phyloP scores from a whole-genome alignment of 1,140 invertebrate species.

The Drosophila pseudoobscura region DNA sequence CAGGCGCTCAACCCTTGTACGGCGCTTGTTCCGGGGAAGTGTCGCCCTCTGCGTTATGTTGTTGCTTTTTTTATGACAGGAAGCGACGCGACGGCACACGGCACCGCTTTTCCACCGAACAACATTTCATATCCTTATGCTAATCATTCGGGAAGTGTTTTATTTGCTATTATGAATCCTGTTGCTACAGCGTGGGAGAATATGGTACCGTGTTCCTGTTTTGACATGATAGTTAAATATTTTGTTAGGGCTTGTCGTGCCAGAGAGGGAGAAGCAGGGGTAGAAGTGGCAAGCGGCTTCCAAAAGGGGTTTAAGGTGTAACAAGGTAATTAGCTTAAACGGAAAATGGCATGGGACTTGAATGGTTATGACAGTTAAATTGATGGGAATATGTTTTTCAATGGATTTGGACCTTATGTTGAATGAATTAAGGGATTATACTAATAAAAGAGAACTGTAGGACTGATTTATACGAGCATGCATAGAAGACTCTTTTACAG shows the following conservation, averaged over 20 bases:
- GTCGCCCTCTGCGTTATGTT: conserved; percentile 8
- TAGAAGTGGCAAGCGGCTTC: conserved; percentile 40
- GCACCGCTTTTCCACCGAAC: conserved; percentile 50
- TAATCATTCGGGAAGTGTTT: conserved; percentile 57
- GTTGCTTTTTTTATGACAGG: conserved; percentile 68
- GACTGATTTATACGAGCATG: too few relatives aligned
- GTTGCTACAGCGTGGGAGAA: conserved; percentile 39
- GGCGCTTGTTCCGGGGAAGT: conserved; percentile 46
- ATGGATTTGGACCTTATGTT: conserved; percentile 1
- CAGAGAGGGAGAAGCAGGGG: conserved; percentile 1
- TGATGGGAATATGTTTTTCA: conserved; percentile 1
- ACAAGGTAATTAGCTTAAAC: conserved; percentile 36
- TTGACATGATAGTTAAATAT: conserved; percentile 52
- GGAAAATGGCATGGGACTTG: conserved; percentile 13
- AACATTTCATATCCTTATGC: conserved; percentile 67
- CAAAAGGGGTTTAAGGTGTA: conserved; percentile 35
- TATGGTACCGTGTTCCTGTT: not conserved
- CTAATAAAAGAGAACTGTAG: too few relatives aligned
- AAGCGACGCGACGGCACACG: conserved; percentile 51
- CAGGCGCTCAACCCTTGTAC: conserved; percentile 42
- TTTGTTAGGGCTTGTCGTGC: conserved; percentile 22
- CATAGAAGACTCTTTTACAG: too few relatives aligned
- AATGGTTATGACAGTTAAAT: conserved; percentile 32
- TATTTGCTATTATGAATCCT: conserved; percentile 30
- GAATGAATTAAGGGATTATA: conserved; percentile 8